Conservation (phyloP, 1,140 invertebrate genomes). For the Melipona quadrifasciata region DNA sequence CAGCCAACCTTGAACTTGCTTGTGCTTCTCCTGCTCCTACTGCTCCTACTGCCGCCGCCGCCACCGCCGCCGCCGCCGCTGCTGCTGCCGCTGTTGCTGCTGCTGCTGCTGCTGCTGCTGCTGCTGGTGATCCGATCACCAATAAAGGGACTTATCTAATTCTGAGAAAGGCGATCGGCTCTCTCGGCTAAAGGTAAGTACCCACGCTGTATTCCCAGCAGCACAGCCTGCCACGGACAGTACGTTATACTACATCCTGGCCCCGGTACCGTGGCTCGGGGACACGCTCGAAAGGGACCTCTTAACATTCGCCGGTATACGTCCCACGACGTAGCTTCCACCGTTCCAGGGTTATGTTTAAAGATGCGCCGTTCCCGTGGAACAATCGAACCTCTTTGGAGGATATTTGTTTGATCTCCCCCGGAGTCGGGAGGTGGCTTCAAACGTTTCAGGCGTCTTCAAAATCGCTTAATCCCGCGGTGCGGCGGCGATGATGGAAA, state of each 20-base stretch:
- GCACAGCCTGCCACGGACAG: conserved; percentile 3
- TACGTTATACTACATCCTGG: conserved; percentile 43
- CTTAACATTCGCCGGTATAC: conserved; percentile 37
- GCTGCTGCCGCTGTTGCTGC: conserved; percentile 65
- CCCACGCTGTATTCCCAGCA: conserved; percentile 52
- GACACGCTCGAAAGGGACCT: conserved; percentile 35
- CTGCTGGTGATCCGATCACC: conserved; percentile 75
- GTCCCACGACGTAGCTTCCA: conserved; percentile 23
- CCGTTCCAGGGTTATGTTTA: conserved; percentile 18
- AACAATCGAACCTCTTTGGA: conserved; percentile 21
- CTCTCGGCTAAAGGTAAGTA: conserved; percentile 59
- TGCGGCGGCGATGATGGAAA: too few relatives aligned
- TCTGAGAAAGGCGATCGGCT: conserved; percentile 73
- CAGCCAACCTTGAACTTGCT: conserved; percentile 66
- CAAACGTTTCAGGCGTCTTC: too few relatives aligned
- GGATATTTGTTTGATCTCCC: conserved; percentile 16
- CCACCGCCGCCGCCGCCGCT: conserved; percentile 64
- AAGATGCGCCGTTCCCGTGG: conserved; percentile 14
- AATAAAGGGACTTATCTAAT: conserved; percentile 78
- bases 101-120: conserved; percentile 66
- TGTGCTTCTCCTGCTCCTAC: conserved; percentile 35
- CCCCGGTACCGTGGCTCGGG: conserved; percentile 12
- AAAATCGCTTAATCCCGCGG: too few relatives aligned
- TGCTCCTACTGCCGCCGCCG: conserved; percentile 55
- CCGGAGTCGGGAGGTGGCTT: too few relatives aligned